These are phyloP conservation scores for Triops cancriformis DNA, from an alignment of 1,140 invertebrate species.

Conservation along the genomic window DNA sequence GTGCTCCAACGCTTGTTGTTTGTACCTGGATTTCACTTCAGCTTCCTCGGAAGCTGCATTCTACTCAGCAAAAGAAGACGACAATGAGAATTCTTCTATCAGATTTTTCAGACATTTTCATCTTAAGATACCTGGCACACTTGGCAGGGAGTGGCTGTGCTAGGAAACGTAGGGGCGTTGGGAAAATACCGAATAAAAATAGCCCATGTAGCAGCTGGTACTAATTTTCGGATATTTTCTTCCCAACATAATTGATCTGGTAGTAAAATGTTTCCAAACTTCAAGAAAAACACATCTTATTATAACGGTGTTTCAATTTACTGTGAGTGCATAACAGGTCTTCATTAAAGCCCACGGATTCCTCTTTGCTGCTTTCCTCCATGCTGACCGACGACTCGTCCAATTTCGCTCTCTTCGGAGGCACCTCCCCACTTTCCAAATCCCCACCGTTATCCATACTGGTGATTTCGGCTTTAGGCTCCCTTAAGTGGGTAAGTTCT, in stretches of 20 bases:
- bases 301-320: constrained; percentile 30
- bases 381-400: constrained; percentile 21
- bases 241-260: constrained; percentile 27
- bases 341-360: constrained; percentile 44
- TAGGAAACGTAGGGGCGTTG: not conserved
- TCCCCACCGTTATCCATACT: not conserved
- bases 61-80: constrained; percentile 19
- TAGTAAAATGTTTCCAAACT: not conserved
- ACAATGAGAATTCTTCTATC: not conserved
- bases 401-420: constrained; percentile 11
- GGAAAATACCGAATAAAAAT: constrained; percentile 22
- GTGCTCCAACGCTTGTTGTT: constrained; percentile 34
- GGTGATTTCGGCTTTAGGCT: not conserved
- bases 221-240: not conserved
- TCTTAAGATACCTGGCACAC: not conserved
- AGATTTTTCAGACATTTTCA: not conserved
- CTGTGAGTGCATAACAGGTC: constrained; percentile 49
- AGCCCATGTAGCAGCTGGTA: not conserved
- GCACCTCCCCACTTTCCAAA: not conserved
- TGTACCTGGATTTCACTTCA: constrained; percentile 26
- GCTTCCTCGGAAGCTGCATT: constrained; percentile 24
- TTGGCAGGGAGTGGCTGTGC: constrained; percentile 1
- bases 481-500: not conserved
- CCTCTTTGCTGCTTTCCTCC: constrained; percentile 11
- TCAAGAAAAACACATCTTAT: too few relatives aligned